Evolutionary conservation across 2,797 vertebrate genomes (phyloP).

Genomic region (Catostomus latipinnis): DNA sequence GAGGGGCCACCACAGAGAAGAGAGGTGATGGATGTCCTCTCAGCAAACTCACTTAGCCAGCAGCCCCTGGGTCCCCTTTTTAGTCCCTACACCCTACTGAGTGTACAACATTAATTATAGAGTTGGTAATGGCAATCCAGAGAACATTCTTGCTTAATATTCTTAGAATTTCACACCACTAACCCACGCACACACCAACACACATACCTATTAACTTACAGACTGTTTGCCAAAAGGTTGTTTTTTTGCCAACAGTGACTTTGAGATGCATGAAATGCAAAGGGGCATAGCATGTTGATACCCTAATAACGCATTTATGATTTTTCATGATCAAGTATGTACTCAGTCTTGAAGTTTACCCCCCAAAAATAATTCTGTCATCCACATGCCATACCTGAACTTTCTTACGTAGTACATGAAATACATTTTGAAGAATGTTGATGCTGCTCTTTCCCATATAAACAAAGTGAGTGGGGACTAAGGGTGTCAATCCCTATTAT

Average conservation of each 20-base stretch:
- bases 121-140: conserved; percentile 31
- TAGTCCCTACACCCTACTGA: conserved; percentile 22
- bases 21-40: conserved; percentile 45
- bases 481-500: too few species aligned
- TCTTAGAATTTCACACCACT: conserved; percentile 37
- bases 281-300: not conserved
- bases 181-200: conserved; percentile 21
- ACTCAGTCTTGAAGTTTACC: too few species aligned
- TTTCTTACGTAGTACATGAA: too few species aligned
- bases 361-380: too few species aligned
- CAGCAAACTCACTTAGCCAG: conserved; percentile 33
- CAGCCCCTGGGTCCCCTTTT: conserved; percentile 11
- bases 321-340: not conserved
- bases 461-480: too few species aligned
- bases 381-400: too few species aligned
- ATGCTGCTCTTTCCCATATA: too few species aligned
- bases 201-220: not conserved
- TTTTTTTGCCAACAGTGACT: conserved; percentile 20
- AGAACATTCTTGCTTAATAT: conserved; percentile 34
- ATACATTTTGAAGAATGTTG: too few species aligned
- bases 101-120: conserved; percentile 52
- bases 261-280: conserved; percentile 20
- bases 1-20: conserved; percentile 21
- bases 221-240: conserved; percentile 25
- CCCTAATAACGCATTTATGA: not conserved